Percentiles rank a stretch among this genome's conserved stretches.
phyloP scores from a whole-genome alignment of 2,797 vertebrate species.

The Parauchenoglanis punctatus region DNA sequence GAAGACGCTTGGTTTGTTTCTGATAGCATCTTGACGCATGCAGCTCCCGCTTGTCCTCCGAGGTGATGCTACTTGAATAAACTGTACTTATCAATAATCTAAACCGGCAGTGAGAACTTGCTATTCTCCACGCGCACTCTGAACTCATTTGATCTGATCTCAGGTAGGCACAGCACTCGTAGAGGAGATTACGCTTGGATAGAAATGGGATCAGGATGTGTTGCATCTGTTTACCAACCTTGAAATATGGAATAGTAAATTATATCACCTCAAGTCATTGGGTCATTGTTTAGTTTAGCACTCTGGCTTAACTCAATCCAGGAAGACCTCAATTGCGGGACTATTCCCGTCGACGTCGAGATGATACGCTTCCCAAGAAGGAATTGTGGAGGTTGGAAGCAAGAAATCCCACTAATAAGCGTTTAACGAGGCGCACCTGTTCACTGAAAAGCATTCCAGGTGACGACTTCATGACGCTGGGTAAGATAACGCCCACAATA shows the following conservation, averaged over 20 bases:
- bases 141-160: slow-evolving; percentile 24
- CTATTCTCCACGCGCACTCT: neutral
- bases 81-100: slow-evolving; percentile 45
- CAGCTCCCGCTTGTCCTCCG: slow-evolving; percentile 23
- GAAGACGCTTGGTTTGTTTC: slow-evolving; percentile 38
- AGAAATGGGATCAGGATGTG: slow-evolving; percentile 19
- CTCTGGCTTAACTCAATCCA: neutral
- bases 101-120: slow-evolving; percentile 35
- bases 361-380: neutral
- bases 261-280: neutral
- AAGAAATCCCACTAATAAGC: neutral
- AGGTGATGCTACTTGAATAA: slow-evolving; percentile 47
- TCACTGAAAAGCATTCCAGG: no score
- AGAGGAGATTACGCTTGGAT: slow-evolving; percentile 24
- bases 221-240: slow-evolving; percentile 31
- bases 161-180: slow-evolving; percentile 23
- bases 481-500: no score
- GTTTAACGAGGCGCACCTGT: no score
- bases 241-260: neutral
- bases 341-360: neutral
- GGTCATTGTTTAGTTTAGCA: neutral
- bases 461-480: no score
- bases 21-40: slow-evolving; percentile 45
- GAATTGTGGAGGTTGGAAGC: neutral
- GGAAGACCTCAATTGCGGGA: neutral